Evolutionary conservation across 2,113 vertebrate species (phyloP).

Genomic region (Anguilla japonica): DNA sequence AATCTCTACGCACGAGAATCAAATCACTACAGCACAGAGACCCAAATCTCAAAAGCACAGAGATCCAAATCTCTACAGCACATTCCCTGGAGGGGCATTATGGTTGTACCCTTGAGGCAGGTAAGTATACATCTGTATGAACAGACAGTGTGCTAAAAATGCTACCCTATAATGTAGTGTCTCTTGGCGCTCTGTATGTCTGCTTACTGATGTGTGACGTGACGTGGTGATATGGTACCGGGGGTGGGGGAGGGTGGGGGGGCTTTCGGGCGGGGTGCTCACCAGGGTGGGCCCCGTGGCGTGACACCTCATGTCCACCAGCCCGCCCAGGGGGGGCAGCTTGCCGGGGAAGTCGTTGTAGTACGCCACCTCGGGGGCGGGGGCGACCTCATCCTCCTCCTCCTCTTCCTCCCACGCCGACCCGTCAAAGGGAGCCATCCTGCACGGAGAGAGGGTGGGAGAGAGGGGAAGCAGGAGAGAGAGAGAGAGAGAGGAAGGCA

Average conservation of each 20-base stretch:
- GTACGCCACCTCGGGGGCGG: conserved; percentile 85
- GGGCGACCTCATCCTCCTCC: conserved; percentile 73
- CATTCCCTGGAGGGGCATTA: too few relatives aligned
- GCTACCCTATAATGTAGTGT: too few relatives aligned
- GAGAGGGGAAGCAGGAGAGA: neutral
- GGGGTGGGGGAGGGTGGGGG: too few relatives aligned
- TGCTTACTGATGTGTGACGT: too few relatives aligned
- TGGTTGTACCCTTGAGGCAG: too few relatives aligned
- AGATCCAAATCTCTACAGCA: too few relatives aligned
- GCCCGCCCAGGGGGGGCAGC: conserved; percentile 89
- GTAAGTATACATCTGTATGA: too few relatives aligned
- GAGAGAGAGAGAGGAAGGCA: neutral
- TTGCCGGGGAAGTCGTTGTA: conserved; percentile 97
- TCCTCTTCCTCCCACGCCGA: conserved; percentile 95
- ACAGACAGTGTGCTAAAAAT: too few relatives aligned
- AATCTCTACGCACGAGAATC: too few relatives aligned
- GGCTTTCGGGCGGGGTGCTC: conserved; percentile 34
- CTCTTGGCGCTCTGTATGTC: too few relatives aligned
- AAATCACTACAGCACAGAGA: too few relatives aligned
- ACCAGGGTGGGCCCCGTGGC: conserved; percentile 86
- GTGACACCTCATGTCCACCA: conserved; percentile 85
- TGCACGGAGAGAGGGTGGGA: conserved; percentile 42
- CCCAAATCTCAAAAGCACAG: too few relatives aligned
- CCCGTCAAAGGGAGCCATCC: conserved; percentile 94
- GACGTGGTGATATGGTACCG: neutral